Base-by-base conservation (phyloP, 2,888 invertebrate genomes). In the Ophion costatus region DNA sequence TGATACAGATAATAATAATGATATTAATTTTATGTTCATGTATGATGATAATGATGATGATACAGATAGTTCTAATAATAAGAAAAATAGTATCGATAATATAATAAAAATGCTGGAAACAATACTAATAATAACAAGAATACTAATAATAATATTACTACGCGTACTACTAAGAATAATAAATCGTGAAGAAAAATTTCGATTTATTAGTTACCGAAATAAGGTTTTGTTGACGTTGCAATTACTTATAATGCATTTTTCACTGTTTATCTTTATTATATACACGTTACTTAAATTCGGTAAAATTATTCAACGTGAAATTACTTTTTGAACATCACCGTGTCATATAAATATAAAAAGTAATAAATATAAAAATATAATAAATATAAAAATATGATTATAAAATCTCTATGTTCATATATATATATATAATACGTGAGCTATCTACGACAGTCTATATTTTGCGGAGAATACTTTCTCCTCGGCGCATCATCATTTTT, bases 401-500 rank as follows among this genome's bases (percentile, higher is more conserved):
- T 0, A 45, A 45, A 0, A 45, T 45, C 0, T 1, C 0, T 9
- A 20, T 22, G 10, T 24, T 0, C 10, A 63, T 14, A 2, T 14
- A 11, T 63, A 17, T 29, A 22, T 22, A 59, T 7, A 17, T 33
- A 33, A 38, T 33, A 1, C 64, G n/a, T 29, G 17, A 20, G 9
- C 20, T 33, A 22, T 67, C 7, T 45, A 45, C 45, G 67, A 45
- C n/a, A 6, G 59, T 59, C 29, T 11, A 20, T 71, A 33, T 71
- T 71, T 59, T 24, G 24, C 56, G 38, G 9, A 38, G 24, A 63
- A 81, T 76, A 69, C 59, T 20, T 63, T 61, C 51, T 69, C 69
- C 20, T 10, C 57, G 64, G 17, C 14, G 51, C 61, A 61, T 20
- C 59, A 70, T 81, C 69, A 77, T 67, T 77, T 67, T 67, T 57